Evolutionary conservation across 2,888 invertebrate genomes (phyloP), one percentile per base, ranked within the genome.

Genomic region (Ophion costatus): DNA sequence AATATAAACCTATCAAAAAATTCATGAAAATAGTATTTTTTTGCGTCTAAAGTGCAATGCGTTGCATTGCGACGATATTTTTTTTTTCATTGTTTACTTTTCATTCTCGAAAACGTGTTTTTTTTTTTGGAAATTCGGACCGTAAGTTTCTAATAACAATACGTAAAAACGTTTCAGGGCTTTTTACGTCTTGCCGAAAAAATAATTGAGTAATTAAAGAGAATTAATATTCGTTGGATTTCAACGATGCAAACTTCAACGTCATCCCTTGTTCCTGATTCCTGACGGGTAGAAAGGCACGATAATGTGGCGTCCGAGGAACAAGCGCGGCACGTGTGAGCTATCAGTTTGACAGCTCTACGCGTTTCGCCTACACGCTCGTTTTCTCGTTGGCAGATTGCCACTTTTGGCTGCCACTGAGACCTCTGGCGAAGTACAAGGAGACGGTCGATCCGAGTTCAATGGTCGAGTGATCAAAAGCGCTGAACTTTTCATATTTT

Each of bases 381-480:
- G 66, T 84, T 78, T 82, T 73, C 61, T 63, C 59, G 67, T 84
- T 84, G 84, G 81, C 84, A 81, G 51, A 24, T 17, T 84, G 84
- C 84, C 81, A 84, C 74, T 70, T 69, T 61, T 59, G 42, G 56
- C 33, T 75, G 78, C 56, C 78, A 51, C 51, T 57, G 81, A 79
- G 84, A 79, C 81, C 84, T 84, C 81, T 51, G 78, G 77, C 82
- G 67, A 84, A 84, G 84, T 78, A 81, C 84, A 84, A 84, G 81
- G 78, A 81, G 78, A 84, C 61, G 78, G 74, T 81, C 75, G 78
- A 78, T 84, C 74, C 61, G 70, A 57, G 84, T 84, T 84, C 84
- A 84, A 82, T 71, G 81, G 45, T 66, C 81, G 56, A 57, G 59
- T 11, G 64, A 71, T 57, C 74, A 59, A 66, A 70, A 78, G 71